A percentile compares a stretch with the other conserved stretches of the same genome.
Conservation (phyloP, 2,113 vertebrate genomes). For the Sialia sialis region DNA sequence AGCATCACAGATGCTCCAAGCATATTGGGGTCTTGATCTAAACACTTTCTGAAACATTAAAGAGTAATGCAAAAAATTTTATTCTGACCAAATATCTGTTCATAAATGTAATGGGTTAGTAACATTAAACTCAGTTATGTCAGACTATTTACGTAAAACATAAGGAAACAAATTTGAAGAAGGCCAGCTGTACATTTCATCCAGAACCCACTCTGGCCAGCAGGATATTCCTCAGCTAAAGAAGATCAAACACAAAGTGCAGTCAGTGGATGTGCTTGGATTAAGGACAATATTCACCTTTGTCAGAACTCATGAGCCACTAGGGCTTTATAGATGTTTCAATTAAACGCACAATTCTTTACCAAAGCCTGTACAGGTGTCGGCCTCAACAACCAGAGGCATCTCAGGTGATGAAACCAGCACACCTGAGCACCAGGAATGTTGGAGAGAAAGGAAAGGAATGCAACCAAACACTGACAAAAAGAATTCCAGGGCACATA, state of each 20-base stretch:
- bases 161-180: not conserved
- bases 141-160: not conserved
- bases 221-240: not conserved
- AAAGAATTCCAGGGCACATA: not conserved
- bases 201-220: not conserved
- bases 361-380: not conserved
- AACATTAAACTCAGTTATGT: not conserved
- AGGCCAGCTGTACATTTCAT: not conserved
- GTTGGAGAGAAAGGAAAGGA: not conserved
- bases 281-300: not conserved
- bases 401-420: not conserved
- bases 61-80: not conserved
- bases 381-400: not conserved
- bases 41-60: not conserved
- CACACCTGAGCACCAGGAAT: not conserved
- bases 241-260: not conserved
- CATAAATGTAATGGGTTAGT: not conserved
- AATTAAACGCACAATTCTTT: not conserved
- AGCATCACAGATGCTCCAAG: not conserved
- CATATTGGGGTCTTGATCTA: not conserved
- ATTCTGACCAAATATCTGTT: not conserved
- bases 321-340: not conserved
- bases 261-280: not conserved
- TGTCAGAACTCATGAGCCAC: not conserved
- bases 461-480: not conserved